These are phyloP conservation scores for Monochamus saltuarius DNA, from an alignment of 1,140 invertebrate genomes.

Conservation along the genomic window DNA sequence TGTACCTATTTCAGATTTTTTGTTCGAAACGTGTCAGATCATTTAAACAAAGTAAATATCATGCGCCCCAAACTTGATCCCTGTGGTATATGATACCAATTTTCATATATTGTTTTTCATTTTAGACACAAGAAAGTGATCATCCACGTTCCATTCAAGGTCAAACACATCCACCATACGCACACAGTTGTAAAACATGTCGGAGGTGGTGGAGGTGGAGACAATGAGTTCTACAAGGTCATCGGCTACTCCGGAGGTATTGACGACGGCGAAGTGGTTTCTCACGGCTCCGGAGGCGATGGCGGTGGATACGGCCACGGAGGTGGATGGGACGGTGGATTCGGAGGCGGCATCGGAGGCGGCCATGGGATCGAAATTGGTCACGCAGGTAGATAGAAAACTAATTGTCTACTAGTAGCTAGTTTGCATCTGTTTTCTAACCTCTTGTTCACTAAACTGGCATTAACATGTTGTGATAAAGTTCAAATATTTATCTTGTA, in stretches of 20 bases:
- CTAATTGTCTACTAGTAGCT: neutral
- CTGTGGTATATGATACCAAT: too few species aligned
- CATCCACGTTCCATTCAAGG: conserved; percentile 61
- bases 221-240: conserved; percentile 46
- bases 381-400: conserved; percentile 32
- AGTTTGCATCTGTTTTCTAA: neutral
- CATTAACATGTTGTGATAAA: neutral
- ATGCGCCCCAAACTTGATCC: too few species aligned
- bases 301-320: conserved; percentile 34
- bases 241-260: conserved; percentile 51
- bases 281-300: conserved; percentile 31
- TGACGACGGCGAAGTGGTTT: conserved; percentile 40
- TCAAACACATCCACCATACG: conserved; percentile 62
- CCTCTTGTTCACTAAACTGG: neutral
- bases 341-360: conserved; percentile 38
- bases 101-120: conserved; percentile 16
- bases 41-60: too few species aligned
- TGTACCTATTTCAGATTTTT: too few species aligned
- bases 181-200: conserved; percentile 62
- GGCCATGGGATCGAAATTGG: conserved; percentile 35
- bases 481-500: neutral
- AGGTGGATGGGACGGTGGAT: conserved; percentile 32
- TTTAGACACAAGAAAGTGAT: conserved; percentile 60
- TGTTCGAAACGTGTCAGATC: too few species aligned
- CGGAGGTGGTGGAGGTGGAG: conserved; percentile 52